These are phyloP conservation scores for Eumaeus atala DNA, from an alignment of 1,140 invertebrate species.

Conservation along the genomic window DNA sequence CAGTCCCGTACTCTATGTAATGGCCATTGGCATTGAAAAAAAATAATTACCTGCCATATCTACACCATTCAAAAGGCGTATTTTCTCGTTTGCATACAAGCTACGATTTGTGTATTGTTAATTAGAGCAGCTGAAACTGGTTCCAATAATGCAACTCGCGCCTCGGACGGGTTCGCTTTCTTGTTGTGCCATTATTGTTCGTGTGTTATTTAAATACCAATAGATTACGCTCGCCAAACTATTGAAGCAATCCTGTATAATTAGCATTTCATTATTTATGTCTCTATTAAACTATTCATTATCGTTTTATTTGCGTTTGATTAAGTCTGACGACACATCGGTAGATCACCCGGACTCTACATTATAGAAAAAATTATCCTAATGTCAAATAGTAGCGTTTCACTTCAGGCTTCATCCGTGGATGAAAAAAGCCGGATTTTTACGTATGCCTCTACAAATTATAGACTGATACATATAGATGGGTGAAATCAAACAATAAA, in stretches of 20 bases:
- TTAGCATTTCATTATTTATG: slow-evolving; percentile 63
- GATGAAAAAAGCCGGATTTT: too few relatives aligned
- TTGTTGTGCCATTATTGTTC: slow-evolving; percentile 62
- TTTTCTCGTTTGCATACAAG: slow-evolving; percentile 71
- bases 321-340: background rate
- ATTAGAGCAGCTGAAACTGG: slow-evolving; percentile 69
- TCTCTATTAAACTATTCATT: slow-evolving; percentile 35
- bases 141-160: slow-evolving; percentile 54
- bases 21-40: slow-evolving; percentile 5
- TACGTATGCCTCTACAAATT: too few relatives aligned
- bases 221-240: slow-evolving; percentile 44
- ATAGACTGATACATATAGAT: too few relatives aligned
- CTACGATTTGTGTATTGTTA: slow-evolving; percentile 73
- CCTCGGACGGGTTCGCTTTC: slow-evolving; percentile 48
- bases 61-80: slow-evolving; percentile 35
- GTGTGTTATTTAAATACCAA: slow-evolving; percentile 66
- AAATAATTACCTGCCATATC: slow-evolving; percentile 17
- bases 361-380: too few relatives aligned
- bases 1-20: too few relatives aligned
- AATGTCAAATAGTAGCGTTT: too few relatives aligned
- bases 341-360: too few relatives aligned
- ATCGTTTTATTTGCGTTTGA: slow-evolving; percentile 19
- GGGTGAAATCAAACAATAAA: too few relatives aligned
- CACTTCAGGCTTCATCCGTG: too few relatives aligned
- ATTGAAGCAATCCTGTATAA: slow-evolving; percentile 50